phyloP scores from a whole-genome alignment of 92 coral and sea anemone genomes.

The Parazoanthus atlanticus region DNA sequence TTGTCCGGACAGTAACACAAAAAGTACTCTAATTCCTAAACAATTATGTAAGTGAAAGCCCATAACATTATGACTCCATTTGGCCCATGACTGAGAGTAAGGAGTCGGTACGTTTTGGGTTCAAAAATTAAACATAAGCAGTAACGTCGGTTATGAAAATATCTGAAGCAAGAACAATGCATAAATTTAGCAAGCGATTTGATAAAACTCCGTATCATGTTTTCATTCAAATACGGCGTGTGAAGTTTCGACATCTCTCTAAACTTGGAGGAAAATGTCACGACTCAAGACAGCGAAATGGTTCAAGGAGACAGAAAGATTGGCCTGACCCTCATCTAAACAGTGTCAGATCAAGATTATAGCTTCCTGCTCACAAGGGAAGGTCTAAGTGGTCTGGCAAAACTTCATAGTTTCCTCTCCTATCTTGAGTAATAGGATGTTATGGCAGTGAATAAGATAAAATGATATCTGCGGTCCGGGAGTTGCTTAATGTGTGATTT shows the following conservation, averaged over 20 bases:
- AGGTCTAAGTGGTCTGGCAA: conserved; percentile 29
- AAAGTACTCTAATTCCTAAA: background rate
- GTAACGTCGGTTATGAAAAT: background rate
- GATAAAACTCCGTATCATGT: background rate
- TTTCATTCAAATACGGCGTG: background rate
- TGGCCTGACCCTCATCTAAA: background rate
- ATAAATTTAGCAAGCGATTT: background rate
- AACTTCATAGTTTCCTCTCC: background rate
- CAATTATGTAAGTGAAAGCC: background rate
- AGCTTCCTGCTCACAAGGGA: background rate
- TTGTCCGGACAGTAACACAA: too few species aligned
- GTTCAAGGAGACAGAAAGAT: background rate
- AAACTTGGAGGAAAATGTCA: background rate
- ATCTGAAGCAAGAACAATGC: background rate
- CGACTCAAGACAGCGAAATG: background rate
- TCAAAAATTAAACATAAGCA: too few species aligned
- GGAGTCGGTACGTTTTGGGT: background rate
- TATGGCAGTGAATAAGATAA: conserved; percentile 15
- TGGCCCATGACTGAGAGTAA: background rate
- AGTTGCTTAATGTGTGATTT: background rate
- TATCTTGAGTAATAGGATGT: conserved; percentile 1
- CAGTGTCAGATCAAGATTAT: background rate
- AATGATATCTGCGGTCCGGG: background rate
- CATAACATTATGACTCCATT: background rate
- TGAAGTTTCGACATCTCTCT: background rate